These are phyloP conservation scores for Nettapus auritus DNA, from an alignment of 2,113 vertebrate genomes.

Conservation along the genomic window DNA sequence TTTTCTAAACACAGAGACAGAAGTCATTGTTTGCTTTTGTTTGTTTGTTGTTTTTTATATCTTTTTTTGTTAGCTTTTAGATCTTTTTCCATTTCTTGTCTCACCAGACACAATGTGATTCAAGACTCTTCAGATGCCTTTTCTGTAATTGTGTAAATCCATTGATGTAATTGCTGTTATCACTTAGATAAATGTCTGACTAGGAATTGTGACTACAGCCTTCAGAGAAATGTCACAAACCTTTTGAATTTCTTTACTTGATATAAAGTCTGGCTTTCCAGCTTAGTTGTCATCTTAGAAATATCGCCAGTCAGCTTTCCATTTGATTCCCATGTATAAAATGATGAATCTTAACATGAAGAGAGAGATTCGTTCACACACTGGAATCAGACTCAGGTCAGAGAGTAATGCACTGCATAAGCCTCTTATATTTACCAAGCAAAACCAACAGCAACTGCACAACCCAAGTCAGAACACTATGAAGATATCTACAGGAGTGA, in stretches of 20 bases:
- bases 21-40: background rate
- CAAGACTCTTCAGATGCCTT: background rate
- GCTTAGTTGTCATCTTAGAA: background rate
- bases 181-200: rapidly evolving
- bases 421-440: background rate
- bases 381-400: background rate
- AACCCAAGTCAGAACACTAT: background rate
- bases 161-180: background rate
- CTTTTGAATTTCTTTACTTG: background rate
- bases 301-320: background rate
- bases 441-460: background rate
- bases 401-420: background rate
- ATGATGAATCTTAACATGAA: background rate
- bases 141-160: background rate
- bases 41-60: too few relatives aligned
- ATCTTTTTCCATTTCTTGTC: background rate
- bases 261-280: background rate
- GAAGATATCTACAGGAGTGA: background rate
- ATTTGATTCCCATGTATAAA: background rate
- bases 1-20: background rate
- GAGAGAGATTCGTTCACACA: rapidly evolving
- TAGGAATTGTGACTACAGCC: background rate
- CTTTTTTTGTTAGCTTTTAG: background rate
- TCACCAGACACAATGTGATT: background rate
- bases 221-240: background rate